Conservation (phyloP, 2,888 invertebrate genomes). For the Himalopsyche tibetana region DNA sequence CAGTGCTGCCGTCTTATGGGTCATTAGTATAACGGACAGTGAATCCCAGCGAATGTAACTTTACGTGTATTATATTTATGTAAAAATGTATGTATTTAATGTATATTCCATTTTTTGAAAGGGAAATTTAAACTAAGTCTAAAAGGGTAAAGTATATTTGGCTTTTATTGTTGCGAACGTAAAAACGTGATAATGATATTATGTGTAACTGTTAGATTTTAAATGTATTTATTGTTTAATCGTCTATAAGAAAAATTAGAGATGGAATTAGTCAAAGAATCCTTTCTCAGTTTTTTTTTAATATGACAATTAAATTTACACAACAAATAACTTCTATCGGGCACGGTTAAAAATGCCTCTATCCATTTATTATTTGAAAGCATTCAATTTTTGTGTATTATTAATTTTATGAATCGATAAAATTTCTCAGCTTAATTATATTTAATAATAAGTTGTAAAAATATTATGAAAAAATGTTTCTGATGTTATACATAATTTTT, state of each 20-base stretch:
- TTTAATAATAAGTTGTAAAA: neutral
- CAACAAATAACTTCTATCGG: conserved; percentile 45
- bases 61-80: too few relatives aligned
- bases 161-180: conserved; percentile 45
- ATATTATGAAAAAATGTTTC: conserved; percentile 7
- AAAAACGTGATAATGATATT: conserved; percentile 51
- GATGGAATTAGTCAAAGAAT: neutral
- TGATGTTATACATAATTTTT: neutral
- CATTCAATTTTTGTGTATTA: conserved; percentile 46
- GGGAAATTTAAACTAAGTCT: neutral
- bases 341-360: conserved; percentile 59
- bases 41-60: too few relatives aligned
- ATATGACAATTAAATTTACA: conserved; percentile 17
- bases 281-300: conserved; percentile 32
- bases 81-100: neutral
- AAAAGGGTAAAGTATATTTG: conserved; percentile 15
- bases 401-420: neutral
- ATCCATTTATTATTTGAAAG: neutral
- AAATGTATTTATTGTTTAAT: conserved; percentile 39
- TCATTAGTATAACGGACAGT: too few relatives aligned
- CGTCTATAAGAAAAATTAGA: neutral
- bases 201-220: conserved; percentile 36
- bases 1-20: too few relatives aligned
- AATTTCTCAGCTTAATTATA: neutral
- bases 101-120: conserved; percentile 6